Percentiles rank a stretch among this genome's conserved stretches.
phyloP scores from a whole-genome alignment of 2,888 invertebrate genomes.

The Athalia circularis region DNA sequence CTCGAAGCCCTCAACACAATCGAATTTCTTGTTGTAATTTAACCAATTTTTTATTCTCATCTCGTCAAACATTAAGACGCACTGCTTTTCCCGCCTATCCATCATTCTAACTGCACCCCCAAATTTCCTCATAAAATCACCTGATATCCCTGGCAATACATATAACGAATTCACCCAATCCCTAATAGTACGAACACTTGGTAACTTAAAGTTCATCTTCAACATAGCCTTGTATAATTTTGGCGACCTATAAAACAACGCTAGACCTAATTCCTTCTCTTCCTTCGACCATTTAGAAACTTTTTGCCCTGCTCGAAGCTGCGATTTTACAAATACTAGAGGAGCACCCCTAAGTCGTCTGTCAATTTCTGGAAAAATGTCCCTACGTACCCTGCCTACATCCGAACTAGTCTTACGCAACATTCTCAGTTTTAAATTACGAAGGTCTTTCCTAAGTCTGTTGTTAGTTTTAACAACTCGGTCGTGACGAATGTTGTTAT shows the following conservation, averaged over 20 bases:
- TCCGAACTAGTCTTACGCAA: neutral
- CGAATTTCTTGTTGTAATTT: no score
- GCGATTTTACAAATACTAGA: constrained; percentile 49
- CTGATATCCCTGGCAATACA: neutral
- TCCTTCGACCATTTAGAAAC: constrained; percentile 24
- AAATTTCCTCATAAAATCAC: no score
- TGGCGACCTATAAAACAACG: neutral
- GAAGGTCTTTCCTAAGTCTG: neutral
- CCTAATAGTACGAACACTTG: neutral
- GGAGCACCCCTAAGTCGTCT: neutral
- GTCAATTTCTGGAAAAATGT: neutral
- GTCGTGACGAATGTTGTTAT: neutral
- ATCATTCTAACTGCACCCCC: no score
- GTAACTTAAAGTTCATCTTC: neutral
- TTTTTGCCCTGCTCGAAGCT: constrained; percentile 51
- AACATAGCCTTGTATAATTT: constrained; percentile 7
- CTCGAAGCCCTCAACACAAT: no score
- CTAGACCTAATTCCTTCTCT: neutral
- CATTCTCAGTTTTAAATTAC: constrained; percentile 1
- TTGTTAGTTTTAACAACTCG: no score
- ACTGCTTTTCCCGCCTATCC: no score
- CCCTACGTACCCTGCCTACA: neutral
- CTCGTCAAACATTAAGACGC: no score
- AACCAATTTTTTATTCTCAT: no score
- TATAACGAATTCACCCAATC: neutral